phyloP scores from a whole-genome alignment of 2,888 invertebrate genomes.

The Chrysotoxum bicinctum region DNA sequence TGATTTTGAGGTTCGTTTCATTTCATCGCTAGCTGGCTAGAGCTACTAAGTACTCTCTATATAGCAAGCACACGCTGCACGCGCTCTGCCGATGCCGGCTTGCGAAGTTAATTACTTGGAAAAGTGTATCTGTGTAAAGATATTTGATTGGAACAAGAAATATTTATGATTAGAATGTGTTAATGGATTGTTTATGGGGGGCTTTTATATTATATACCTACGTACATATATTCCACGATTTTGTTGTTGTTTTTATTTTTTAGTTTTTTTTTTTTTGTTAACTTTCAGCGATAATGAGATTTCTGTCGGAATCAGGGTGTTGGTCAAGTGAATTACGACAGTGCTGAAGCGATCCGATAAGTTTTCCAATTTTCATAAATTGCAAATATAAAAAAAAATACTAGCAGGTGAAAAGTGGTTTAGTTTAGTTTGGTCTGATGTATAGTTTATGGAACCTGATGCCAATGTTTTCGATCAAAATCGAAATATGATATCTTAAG shows the following conservation, averaged over 20 bases:
- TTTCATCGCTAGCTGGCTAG: neutral
- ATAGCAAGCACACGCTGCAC: conserved; percentile 17
- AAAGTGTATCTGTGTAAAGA: conserved; percentile 58
- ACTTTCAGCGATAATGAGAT: conserved; percentile 23
- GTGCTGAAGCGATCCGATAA: conserved; percentile 53
- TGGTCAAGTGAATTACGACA: conserved; percentile 35
- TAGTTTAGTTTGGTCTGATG: conserved; percentile 5
- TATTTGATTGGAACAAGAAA: conserved; percentile 66
- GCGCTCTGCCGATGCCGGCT: neutral
- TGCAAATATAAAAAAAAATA: neutral
- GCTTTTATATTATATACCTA: neutral
- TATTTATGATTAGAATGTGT: conserved; percentile 71
- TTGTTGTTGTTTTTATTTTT: neutral
- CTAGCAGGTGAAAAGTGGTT: conserved; percentile 33
- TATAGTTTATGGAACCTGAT: conserved; percentile 5
- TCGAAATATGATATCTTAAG: conserved; percentile 23
- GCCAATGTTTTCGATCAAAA: conserved; percentile 24
- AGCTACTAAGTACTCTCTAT: neutral
- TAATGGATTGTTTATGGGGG: conserved; percentile 65
- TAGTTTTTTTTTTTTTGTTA: neutral
- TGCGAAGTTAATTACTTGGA: conserved; percentile 61
- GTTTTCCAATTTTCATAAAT: conserved; percentile 71
- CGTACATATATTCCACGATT: neutral
- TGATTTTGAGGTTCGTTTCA: neutral
- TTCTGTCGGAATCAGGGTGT: conserved; percentile 32